These are phyloP conservation scores for Stigmatopora nigra DNA, from an alignment of 2,113 vertebrate species.

Conservation along the genomic window DNA sequence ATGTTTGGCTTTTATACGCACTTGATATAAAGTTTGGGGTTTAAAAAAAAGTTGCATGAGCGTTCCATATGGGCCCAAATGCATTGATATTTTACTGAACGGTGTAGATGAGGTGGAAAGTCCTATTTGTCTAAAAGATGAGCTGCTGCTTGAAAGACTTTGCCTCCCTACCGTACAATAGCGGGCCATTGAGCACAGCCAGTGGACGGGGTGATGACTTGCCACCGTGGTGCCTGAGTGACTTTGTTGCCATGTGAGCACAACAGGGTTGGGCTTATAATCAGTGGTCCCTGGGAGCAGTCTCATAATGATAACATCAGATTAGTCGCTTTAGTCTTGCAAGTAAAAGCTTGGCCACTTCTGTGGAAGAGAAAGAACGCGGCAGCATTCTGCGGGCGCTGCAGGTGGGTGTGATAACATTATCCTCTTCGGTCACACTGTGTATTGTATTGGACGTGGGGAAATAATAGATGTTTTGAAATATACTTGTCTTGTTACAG, in stretches of 20 bases:
- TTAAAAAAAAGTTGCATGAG: slow-evolving; percentile 30
- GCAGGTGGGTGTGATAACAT: slow-evolving; percentile 59
- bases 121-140: slow-evolving; percentile 67
- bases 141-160: slow-evolving; percentile 45
- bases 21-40: no score
- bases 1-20: no score
- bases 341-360: slow-evolving; percentile 59
- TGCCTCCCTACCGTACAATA: slow-evolving; percentile 72
- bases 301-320: slow-evolving; percentile 67
- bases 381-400: slow-evolving; percentile 42
- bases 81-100: slow-evolving; percentile 42
- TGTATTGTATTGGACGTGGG: slow-evolving; percentile 39
- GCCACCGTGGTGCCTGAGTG: slow-evolving; percentile 48
- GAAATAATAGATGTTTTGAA: slow-evolving; percentile 55
- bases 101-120: slow-evolving; percentile 33
- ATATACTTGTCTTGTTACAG: slow-evolving; percentile 69
- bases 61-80: slow-evolving; percentile 30
- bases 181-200: slow-evolving; percentile 94
- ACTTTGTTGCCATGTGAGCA: slow-evolving; percentile 55
- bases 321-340: slow-evolving; percentile 60
- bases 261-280: slow-evolving; percentile 64
- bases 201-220: slow-evolving; percentile 72
- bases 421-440: slow-evolving; percentile 47
- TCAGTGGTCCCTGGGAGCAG: slow-evolving; percentile 54
- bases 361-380: slow-evolving; percentile 44